A percentile compares a stretch with the other conserved stretches of the same genome.
Evolutionary conservation across 2,888 invertebrate species (phyloP).

Genomic region (Coecobrya sp.): DNA sequence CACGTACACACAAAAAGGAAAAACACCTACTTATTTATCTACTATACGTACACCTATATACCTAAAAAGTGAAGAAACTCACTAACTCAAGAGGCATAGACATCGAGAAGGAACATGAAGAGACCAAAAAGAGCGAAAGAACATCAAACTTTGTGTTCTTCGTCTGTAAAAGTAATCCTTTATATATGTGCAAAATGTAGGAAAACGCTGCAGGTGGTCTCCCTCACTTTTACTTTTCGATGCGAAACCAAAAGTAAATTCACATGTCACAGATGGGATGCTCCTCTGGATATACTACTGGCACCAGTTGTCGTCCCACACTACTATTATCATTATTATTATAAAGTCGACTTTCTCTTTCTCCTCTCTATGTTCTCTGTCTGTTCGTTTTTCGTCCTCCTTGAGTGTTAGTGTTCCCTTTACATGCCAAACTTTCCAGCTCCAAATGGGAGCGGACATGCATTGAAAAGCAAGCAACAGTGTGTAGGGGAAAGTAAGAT

Average conservation of each 20-base stretch:
- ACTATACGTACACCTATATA: not conserved
- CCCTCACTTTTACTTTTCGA: slow-evolving; percentile 48
- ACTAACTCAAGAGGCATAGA: not conserved
- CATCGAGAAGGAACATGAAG: not conserved
- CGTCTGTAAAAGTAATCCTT: slow-evolving; percentile 36
- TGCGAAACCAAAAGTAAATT: slow-evolving; percentile 43
- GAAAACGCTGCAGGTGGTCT: slow-evolving; percentile 77
- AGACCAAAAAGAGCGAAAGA: slow-evolving; percentile 28
- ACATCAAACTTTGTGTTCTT: slow-evolving; percentile 67
- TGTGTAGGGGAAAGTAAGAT: slow-evolving; percentile 21
- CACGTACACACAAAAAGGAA: slow-evolving; percentile 53
- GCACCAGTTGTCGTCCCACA: slow-evolving; percentile 36
- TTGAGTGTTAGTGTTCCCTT: not conserved
- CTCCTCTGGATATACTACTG: not conserved
- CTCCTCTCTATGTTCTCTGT: not conserved
- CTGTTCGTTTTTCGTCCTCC: slow-evolving; percentile 20
- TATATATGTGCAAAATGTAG: slow-evolving; percentile 52
- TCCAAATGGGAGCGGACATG: not conserved
- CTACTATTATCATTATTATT: slow-evolving; percentile 23
- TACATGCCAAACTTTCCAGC: slow-evolving; percentile 51
- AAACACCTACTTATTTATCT: slow-evolving; percentile 6
- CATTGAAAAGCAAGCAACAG: slow-evolving; percentile 39
- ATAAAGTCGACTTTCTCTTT: slow-evolving; percentile 29
- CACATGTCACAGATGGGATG: slow-evolving; percentile 72
- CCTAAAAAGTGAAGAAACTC: not conserved